Evolutionary conservation across 2,888 invertebrate genomes (phyloP), one percentile per base, ranked within the genome.

Genomic region (Nasonia oneida): DNA sequence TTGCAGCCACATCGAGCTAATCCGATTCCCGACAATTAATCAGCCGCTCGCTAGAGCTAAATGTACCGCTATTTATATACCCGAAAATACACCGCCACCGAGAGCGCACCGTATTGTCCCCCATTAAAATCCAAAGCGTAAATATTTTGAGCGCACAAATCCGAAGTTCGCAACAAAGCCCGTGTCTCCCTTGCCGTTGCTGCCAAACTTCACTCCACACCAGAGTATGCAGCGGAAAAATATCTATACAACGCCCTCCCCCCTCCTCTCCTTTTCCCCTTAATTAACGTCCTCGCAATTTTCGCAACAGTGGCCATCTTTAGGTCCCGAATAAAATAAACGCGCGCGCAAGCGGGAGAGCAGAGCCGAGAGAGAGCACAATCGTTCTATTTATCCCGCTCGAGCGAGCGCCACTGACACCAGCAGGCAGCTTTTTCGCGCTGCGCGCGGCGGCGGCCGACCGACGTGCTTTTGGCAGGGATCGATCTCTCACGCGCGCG

Each of bases 361-460:
- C 2, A 23, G 61, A 0, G 3, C 29, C 29, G 29, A 29, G 1
- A 29, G 29, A 29, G 8, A 61, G n/a, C 3, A 64, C 67, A 67
- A 67, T 67, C 67, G 67, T 33, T 67, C 33, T 67, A 67, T 67
- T 67, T 29, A 67, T 67, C 29, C 29, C 67, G 3, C 64, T 29
- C 33, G 29, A 8, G 64, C 57, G 57, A 57, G 57, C 57, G 57
- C 57, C 57, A 57, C 57, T n/a, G 8, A 10, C 42, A 8, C 47
- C 12, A 12, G 10, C 47, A 12, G 12, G 29, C 5, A 23, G 2
- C 29, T 29, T 67, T 29, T 67, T 61, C 57, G 23, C 57, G 57
- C 8, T 12, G 47, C 12, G 12, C 47, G 12, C 47, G 42, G 47
- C 12, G 3, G 10, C 42, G 29, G 1, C 1, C 4, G 37, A 37